Conservation (phyloP, 2,888 invertebrate species). For the Xylocampa areola region DNA sequence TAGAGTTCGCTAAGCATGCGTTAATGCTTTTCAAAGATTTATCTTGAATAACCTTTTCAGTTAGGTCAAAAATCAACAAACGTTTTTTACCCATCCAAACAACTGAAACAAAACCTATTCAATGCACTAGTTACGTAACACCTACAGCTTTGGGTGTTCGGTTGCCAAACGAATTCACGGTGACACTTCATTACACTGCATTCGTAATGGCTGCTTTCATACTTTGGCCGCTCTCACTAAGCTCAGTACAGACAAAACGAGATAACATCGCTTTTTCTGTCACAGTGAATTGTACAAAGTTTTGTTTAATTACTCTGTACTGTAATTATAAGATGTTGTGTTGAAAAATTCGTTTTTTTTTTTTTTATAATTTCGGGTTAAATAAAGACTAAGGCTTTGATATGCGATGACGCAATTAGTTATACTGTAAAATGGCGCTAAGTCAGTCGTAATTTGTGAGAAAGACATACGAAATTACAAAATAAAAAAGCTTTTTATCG, state of each 20-base stretch:
- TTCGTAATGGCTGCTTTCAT: constrained; percentile 15
- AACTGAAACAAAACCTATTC: constrained; percentile 10
- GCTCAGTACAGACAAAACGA: too few relatives aligned
- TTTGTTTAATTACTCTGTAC: constrained; percentile 18
- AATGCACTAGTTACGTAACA: constrained; percentile 1
- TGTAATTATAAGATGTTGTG: not conserved
- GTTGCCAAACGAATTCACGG: constrained; percentile 38
- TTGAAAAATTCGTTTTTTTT: not conserved
- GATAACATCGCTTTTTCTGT: constrained; percentile 15
- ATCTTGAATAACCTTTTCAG: too few relatives aligned
- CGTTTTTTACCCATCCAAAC: constrained; percentile 7
- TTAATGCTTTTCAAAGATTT: too few relatives aligned
- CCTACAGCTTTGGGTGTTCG: not conserved
- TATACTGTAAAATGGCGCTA: too few relatives aligned
- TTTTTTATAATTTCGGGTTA: too few relatives aligned
- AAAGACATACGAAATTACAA: too few relatives aligned
- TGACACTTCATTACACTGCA: constrained; percentile 56
- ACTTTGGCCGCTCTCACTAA: constrained; percentile 7
- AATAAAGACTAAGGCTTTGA: too few relatives aligned
- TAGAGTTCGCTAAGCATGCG: too few relatives aligned
- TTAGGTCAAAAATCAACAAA: too few relatives aligned
- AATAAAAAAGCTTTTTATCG: too few relatives aligned
- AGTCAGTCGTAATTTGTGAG: too few relatives aligned
- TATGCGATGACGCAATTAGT: too few relatives aligned
- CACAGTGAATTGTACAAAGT: constrained; percentile 12